Conservation (phyloP, 1,140 invertebrate species). For the Ganaspis sp. region DNA sequence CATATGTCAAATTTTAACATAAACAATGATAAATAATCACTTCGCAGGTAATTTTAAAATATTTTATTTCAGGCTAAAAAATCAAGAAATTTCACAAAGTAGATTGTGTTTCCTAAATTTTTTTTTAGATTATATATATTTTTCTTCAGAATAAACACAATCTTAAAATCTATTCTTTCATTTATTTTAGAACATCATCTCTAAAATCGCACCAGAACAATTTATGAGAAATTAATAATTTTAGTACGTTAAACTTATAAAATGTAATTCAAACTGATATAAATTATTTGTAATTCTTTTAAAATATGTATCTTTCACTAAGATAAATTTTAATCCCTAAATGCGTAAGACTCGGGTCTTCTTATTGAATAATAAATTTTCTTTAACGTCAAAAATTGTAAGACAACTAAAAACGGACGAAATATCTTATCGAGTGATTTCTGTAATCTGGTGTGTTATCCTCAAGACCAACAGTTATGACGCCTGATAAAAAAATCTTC, state of each 20-base stretch:
- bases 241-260: too few species aligned
- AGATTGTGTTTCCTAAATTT: too few species aligned
- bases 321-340: too few species aligned
- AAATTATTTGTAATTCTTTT: too few species aligned
- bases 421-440: conserved; percentile 66
- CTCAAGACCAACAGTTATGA: neutral
- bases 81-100: too few species aligned
- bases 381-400: neutral
- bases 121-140: too few species aligned
- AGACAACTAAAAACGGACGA: conserved; percentile 30
- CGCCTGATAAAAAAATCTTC: neutral
- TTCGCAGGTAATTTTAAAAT: neutral
- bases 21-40: conserved; percentile 2
- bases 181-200: neutral
- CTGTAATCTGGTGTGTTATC: conserved; percentile 50
- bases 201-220: neutral
- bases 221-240: neutral
- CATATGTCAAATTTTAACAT: neutral
- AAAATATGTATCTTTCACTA: too few species aligned
- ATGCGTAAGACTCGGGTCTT: neutral
- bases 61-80: neutral
- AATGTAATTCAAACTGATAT: too few species aligned
- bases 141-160: neutral
- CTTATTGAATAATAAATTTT: neutral
- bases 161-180: neutral